Base-by-base conservation (phyloP, 2,888 invertebrate species). In the Smittia aterrima region DNA sequence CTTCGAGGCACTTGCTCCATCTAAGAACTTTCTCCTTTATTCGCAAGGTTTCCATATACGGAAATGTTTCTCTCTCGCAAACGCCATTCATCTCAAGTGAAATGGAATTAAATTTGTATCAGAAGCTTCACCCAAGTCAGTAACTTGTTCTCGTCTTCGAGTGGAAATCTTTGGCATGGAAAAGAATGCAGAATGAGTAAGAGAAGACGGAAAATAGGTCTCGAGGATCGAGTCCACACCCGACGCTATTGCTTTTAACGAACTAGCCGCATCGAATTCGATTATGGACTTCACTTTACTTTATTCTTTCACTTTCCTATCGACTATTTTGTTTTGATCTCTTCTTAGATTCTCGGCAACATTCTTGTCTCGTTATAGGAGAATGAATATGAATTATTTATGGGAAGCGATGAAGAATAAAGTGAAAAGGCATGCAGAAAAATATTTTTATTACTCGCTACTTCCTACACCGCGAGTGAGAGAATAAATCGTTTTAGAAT, bases 11-110 rank as follows among this genome's bases (percentile, higher is more conserved):
- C 58, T 58, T 58, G 58, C 58, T 20, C 68, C 4, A n/a, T 67
- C 40, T 68, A 22, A 68, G 68, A 68, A 68, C 68, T 68, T 68
- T 68, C 68, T 68, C 68, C 68, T 68, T 68, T 68, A 40, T 47
- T 27, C 24, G 6, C 58, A 22, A 58, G n/a, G 9, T 22, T 58
- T 58, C 22, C 58, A 20, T 58, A 18, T 22, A 18, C 58, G 58
- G 58, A 58, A 58, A 58, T 58, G 18, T 58, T 58, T 22, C 32
- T 32, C n/a, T n/a, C 9, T 47, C 22, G 22, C 58, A 58, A 58
- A 58, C 58, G 58, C 58, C 58, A 58, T 18, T 58, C 16, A 32
- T 58, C 58, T 58, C 58, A 58, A 22, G 58, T 22, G 58, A 58
- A 22, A 22, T 22, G 7, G 18, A 58, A 40, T 32, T 18, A 66